Evolutionary conservation across 2,888 invertebrate genomes (phyloP).

Genomic region (Spilarctia lutea): DNA sequence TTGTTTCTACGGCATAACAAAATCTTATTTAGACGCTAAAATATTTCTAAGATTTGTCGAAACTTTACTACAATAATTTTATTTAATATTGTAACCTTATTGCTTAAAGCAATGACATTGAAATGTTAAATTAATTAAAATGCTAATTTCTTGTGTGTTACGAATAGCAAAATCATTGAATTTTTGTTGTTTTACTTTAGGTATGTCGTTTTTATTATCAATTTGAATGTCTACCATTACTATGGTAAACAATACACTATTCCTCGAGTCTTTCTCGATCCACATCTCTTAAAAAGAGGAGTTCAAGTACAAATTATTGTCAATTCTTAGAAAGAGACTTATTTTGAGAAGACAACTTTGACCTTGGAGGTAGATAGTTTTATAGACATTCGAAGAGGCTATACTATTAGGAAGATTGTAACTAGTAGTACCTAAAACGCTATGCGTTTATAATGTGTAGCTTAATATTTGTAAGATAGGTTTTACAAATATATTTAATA

Average conservation of each 20-base stretch:
- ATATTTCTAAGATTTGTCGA: background rate
- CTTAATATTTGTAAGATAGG: no score
- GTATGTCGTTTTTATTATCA: background rate
- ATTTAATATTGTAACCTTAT: background rate
- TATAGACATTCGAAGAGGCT: no score
- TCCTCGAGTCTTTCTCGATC: background rate
- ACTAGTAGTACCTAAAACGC: no score
- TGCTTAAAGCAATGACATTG: background rate
- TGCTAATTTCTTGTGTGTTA: background rate
- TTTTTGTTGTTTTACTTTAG: background rate
- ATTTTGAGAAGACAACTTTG: no score
- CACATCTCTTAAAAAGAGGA: background rate
- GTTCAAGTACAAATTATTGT: no score
- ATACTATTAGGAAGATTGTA: no score
- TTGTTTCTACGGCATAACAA: background rate
- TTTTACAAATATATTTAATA: background rate
- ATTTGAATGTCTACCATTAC: no score
- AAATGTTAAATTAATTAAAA: background rate
- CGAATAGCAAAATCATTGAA: background rate
- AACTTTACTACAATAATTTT: background rate
- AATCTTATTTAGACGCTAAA: conserved; percentile 3
- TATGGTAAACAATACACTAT: background rate
- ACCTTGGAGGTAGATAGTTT: no score
- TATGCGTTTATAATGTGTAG: no score
- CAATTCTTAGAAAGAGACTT: no score